Percentiles rank a stretch among this genome's conserved stretches.
Conservation (phyloP, 2,113 vertebrate genomes). For the Numenius arquata region DNA sequence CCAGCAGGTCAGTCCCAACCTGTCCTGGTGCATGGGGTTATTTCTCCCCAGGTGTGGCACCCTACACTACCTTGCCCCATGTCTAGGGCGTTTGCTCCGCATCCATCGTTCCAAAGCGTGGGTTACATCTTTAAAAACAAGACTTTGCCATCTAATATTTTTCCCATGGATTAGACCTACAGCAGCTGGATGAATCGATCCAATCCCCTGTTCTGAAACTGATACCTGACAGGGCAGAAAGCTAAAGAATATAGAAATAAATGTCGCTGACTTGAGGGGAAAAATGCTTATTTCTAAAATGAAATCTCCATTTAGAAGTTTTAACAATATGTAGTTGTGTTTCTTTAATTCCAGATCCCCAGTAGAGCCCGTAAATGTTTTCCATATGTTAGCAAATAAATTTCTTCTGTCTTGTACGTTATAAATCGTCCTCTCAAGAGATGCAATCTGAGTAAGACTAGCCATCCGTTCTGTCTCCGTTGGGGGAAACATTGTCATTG, state of each 20-base stretch:
- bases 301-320: constrained; percentile 20
- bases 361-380: constrained; percentile 53
- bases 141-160: neutral
- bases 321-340: constrained; percentile 33
- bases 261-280: neutral
- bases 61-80: neutral
- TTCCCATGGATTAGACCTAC: neutral
- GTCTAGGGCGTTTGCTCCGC: fast-evolving
- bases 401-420: constrained; percentile 44
- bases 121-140: neutral
- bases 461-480: neutral
- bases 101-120: neutral
- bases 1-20: no score
- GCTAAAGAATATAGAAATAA: neutral
- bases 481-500: neutral
- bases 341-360: constrained; percentile 55
- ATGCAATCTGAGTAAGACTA: constrained; percentile 55
- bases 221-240: neutral
- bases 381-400: constrained; percentile 69
- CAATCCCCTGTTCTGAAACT: neutral
- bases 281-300: neutral
- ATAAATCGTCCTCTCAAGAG: constrained; percentile 54
- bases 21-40: no score
- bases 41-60: no score
- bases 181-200: neutral